Evolutionary conservation across 2,113 vertebrate species (phyloP).

Genomic region (Anolis sagrei): DNA sequence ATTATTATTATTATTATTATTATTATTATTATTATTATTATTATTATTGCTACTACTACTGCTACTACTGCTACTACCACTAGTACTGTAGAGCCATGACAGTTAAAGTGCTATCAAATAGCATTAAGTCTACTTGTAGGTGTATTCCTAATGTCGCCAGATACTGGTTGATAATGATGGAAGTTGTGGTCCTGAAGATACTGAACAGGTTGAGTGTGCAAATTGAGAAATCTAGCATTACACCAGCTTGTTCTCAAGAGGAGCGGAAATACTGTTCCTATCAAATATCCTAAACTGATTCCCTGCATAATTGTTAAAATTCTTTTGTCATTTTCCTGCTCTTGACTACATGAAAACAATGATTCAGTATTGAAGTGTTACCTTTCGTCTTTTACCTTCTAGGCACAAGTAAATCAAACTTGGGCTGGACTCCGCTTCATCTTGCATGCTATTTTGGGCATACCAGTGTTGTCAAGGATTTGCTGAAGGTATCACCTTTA

Average conservation of each 20-base stretch:
- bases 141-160: neutral
- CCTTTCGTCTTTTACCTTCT: conserved; percentile 45
- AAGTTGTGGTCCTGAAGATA: neutral
- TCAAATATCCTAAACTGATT: neutral
- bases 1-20: no score
- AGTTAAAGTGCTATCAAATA: no score
- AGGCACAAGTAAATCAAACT: conserved; percentile 82
- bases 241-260: neutral
- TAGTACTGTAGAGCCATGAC: no score
- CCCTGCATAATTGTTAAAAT: neutral
- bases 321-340: neutral
- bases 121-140: no score
- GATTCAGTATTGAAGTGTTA: conserved; percentile 3
- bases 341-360: neutral
- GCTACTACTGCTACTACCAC: no score
- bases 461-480: conserved; percentile 83
- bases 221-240: neutral
- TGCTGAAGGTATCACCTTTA: conserved; percentile 83
- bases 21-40: no score
- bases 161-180: neutral
- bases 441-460: conserved; percentile 90
- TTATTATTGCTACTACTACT: no score
- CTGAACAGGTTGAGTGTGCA: neutral
- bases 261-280: neutral
- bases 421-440: conserved; percentile 92